Base-by-base conservation (phyloP, 1,140 invertebrate genomes). In the Copidosoma floridanum region DNA sequence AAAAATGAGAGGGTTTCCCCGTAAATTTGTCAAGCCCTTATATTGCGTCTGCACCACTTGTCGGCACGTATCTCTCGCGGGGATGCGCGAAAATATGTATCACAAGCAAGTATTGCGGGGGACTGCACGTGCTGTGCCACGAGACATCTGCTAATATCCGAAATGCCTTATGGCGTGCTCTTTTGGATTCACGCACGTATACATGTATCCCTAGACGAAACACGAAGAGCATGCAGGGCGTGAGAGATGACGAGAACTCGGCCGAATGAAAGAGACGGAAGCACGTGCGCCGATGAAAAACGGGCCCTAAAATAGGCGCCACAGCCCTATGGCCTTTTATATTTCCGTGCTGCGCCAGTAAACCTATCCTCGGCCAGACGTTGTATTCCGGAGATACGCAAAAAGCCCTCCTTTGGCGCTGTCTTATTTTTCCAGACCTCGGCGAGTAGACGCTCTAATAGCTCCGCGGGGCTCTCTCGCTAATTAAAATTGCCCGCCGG, bases 201-300 rank as follows among this genome's bases (percentile, higher is more conserved):
- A n/a, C n/a, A n/a, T n/a, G n/a, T n/a, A n/a, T 43, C 27, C 32
- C 20, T 48, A 58, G 57, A 58, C 57, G 38, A 58, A 61, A 61
- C 51, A 55, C n/a, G n/a, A n/a, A n/a, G n/a, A n/a, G n/a, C n/a
- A n/a, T n/a, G n/a, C n/a, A 61, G 26, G 26, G 27, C 23, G 1
- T 26, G 10, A 7, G 8, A 32, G 20, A 23, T 44, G 46, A 43
- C 48, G 37, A 52, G 37, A 58, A n/a, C 10, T 14, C 29, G 38
- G 1, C 10, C 27, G 32, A 14, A 32, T 4, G 24, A 5, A 10
- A 21, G 14, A 44, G 35, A 43, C n/a, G n/a, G n/a, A n/a, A n/a
- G 46, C 21, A 16, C 20, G 24, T n/a, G 44, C 20, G 16, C 27
- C 50, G 57, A 46, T 60, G 51, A 60, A 54, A 60, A 60, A 47